phyloP scores from a whole-genome alignment of 2,113 vertebrate genomes.

The Marcusenius ussheri region DNA sequence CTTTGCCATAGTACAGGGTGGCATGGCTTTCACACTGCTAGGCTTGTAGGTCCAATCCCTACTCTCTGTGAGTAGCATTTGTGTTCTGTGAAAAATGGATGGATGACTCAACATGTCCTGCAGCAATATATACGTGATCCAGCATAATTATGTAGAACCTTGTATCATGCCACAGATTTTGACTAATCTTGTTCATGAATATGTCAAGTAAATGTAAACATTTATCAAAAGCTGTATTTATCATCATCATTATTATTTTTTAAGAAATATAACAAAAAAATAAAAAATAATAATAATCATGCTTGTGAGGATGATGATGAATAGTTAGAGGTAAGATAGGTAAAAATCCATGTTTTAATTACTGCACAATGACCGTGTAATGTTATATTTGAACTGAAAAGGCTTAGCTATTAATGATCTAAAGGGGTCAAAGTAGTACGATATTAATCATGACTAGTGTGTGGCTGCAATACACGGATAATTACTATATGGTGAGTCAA shows the following conservation, averaged over 20 bases:
- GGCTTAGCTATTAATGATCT: not conserved
- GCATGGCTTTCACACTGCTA: not conserved
- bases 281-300: not conserved
- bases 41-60: not conserved
- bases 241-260: not conserved
- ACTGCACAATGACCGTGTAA: not conserved
- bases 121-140: not conserved
- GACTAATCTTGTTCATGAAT: not conserved
- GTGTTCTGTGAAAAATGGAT: not conserved
- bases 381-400: not conserved
- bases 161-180: not conserved
- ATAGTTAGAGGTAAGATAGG: not conserved
- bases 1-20: not conserved
- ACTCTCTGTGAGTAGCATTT: not conserved
- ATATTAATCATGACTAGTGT: not conserved
- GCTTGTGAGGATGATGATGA: not conserved
- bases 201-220: not conserved
- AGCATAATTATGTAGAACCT: not conserved
- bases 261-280: not conserved
- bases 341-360: not conserved
- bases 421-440: not conserved
- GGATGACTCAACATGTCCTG: not conserved
- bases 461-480: not conserved
- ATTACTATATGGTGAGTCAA: not conserved
- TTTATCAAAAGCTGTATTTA: not conserved